Base-by-base conservation (phyloP, 2,888 invertebrate genomes). In the Operophtera brumata region DNA sequence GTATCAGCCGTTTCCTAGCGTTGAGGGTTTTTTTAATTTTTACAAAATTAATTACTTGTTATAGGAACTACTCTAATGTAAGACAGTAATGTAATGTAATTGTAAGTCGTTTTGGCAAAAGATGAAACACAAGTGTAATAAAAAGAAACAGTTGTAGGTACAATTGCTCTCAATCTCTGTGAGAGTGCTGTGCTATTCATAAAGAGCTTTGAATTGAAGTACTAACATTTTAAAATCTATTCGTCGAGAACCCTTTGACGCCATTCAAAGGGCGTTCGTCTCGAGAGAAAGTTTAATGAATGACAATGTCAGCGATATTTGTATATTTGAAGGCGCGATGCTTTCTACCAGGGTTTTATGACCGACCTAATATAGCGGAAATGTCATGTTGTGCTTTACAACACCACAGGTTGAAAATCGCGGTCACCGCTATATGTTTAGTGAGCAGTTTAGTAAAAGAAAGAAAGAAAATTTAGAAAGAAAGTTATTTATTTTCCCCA, bases 231-330 rank as follows among this genome's bases (percentile, higher is more conserved):
- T 65, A 63, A 20, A 68, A 64, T 62, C 65, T 68, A 70, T 70
- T 72, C 64, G 70, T 64, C 64, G 67, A 67, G 62, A 62, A 59
- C 64, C 67, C 67, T 57, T 71, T 73, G 76, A 69, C 59, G 66
- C 62, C 62, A 69, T 66, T 70, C 62, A 71, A 74, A 75, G 67
- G 68, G 72, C 74, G 65, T 65, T 65, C 69, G 64, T 64, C 67
- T 70, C 66, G 56, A 71, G 77, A 74, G 78, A 78, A 78, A 78
- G 77, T 77, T 69, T 70, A 76, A 74, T 75, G 66, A 77, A 71
- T 72, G 71, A 74, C 68, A 70, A 63, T 72, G 68, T 68, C 73
- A 67, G 64, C 63, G 58, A 65, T 65, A 65, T 70, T 70, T 61
- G 65, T 68, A 71, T 73, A 64, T 69, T 66, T 57, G 55, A 51